These are phyloP conservation scores for Leptoteleia sp. DNA, from an alignment of 1,140 invertebrate species.

Conservation along the genomic window DNA sequence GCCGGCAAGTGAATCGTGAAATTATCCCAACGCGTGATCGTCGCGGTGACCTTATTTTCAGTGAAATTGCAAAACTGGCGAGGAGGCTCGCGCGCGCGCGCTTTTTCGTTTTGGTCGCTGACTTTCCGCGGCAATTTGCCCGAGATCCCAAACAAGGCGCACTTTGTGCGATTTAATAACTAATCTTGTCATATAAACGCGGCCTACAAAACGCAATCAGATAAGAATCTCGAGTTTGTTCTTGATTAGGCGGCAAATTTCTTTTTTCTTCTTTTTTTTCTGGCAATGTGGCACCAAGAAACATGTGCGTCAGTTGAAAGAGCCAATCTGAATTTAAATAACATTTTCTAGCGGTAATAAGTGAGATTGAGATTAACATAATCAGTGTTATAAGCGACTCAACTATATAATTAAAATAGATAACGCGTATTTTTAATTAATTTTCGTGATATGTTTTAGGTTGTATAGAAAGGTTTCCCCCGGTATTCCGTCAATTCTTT, in stretches of 20 bases:
- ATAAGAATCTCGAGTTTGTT: constrained; percentile 36
- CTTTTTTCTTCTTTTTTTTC: no score
- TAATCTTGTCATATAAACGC: constrained; percentile 51
- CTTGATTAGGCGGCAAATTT: constrained; percentile 41
- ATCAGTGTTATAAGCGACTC: no score
- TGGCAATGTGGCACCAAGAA: no score
- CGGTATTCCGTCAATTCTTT: no score
- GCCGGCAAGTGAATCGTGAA: constrained; percentile 39
- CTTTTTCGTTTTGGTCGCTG: constrained; percentile 45
- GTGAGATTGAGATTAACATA: no score
- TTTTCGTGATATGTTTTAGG: no score
- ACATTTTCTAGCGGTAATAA: no score
- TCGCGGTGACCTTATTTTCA: constrained; percentile 43
- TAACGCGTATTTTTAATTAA: no score
- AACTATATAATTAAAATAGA: no score
- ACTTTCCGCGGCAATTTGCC: constrained; percentile 36
- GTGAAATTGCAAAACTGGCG: constrained; percentile 41
- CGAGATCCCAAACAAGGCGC: constrained; percentile 18
- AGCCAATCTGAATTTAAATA: no score
- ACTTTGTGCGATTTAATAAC: constrained; percentile 47
- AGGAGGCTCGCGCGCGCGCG: constrained; percentile 19
- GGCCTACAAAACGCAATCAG: constrained; percentile 46
- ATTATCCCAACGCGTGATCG: constrained; percentile 12
- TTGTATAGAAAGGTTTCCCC: no score
- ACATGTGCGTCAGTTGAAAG: no score